Evolutionary conservation across 2,888 invertebrate genomes (phyloP), one percentile per base, ranked within the genome.

Genomic region (Tiliacea citrago): DNA sequence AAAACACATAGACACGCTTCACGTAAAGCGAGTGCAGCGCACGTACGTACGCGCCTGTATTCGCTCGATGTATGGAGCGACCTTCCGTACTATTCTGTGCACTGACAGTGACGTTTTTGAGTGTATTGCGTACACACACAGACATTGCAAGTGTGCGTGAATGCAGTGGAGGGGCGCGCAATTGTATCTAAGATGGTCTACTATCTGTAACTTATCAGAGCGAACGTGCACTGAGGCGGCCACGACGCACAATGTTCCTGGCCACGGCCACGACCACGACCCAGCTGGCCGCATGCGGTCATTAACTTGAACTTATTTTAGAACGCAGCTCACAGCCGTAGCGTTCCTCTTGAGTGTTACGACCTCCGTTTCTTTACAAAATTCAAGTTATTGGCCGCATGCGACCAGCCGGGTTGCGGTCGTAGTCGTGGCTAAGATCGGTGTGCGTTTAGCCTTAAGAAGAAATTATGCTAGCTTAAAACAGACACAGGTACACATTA

Each of bases 181-280:
- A 45, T 55, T n/a, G 29, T 45, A 18, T 8, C 45, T 68, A 16
- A 42, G 70, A 42, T 49, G 49, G 69, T 65, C 12, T 69, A 70
- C 42, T 53, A 68, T 9, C 42, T 68, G 42, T 12, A n/a, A 39
- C 63, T n/a, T 67, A 29, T 42, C 3, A 53, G 42, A 63, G 47
- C 63, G 12, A 63, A 60, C 10, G 58, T 6, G 21, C 16, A 8
- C 24, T 21, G 12, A n/a, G 39, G 16, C n/a, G 39, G 24, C 45
- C 42, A 62, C 18, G 18, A 9, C 21, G 21, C 21, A 47, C 13
- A 9, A 5, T 21, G 21, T 9, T 49, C 21, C 47, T 47, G 47
- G 12, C 13, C 2, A 47, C 10, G 29, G n/a, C n/a, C 6, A 13
- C 24, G 42, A 18, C 24, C 5, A 24, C 24, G 55, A 21, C 12